Conservation (phyloP, 2,888 invertebrate genomes). For the Callimorpha dominula region DNA sequence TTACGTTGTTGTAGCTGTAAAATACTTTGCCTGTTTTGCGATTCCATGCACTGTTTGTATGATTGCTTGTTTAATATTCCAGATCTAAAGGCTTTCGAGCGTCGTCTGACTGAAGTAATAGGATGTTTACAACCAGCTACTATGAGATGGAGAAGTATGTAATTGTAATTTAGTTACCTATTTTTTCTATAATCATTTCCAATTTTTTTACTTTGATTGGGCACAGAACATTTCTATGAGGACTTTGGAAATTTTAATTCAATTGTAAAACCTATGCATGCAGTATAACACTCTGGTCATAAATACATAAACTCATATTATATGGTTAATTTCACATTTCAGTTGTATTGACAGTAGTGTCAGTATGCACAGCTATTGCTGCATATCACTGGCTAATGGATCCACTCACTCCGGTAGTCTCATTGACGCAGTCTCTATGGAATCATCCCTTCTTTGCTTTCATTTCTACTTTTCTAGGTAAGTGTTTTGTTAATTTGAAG, state of each 20-base stretch:
- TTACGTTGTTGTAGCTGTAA: not conserved
- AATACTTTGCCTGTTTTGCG: not conserved
- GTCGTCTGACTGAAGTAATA: constrained; percentile 98
- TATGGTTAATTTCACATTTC: constrained; percentile 52
- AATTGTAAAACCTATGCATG: too few species aligned
- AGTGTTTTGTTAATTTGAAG: constrained; percentile 52
- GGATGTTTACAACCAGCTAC: constrained; percentile 98
- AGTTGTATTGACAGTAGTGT: constrained; percentile 95
- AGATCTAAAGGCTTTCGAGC: constrained; percentile 99
- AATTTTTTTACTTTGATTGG: too few species aligned
- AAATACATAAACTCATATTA: too few species aligned
- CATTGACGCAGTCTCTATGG: constrained; percentile 95
- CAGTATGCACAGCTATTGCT: constrained; percentile 96
- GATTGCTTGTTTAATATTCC: constrained; percentile 46
- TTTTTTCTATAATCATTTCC: not conserved
- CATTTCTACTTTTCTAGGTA: constrained; percentile 94
- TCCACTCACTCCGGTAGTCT: constrained; percentile 96
- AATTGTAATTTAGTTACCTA: not conserved
- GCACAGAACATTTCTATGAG: too few species aligned
- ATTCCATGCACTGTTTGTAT: not conserved
- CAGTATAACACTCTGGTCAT: too few species aligned
- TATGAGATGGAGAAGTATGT: constrained; percentile 97
- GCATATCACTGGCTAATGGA: constrained; percentile 99
- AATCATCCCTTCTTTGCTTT: constrained; percentile 98
- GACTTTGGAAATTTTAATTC: too few species aligned